Conservation (phyloP, 2,797 vertebrate genomes). For the Cryptoblepharus egeriae region DNA sequence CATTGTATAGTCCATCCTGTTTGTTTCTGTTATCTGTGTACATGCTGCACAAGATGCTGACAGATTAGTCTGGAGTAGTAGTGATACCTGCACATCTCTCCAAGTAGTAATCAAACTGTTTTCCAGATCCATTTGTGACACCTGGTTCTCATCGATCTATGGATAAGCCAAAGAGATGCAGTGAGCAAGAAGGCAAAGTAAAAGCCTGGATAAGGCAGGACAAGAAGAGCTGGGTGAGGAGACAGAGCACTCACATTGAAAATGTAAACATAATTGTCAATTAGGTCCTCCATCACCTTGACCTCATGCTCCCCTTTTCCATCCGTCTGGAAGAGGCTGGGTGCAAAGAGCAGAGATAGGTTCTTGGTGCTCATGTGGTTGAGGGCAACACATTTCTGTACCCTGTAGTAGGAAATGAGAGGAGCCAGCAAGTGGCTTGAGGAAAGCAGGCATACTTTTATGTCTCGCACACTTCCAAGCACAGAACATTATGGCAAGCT, state of each 20-base stretch:
- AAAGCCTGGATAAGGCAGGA: fast-evolving
- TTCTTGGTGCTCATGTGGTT: slow-evolving; percentile 99
- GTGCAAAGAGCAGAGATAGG: slow-evolving; percentile 92
- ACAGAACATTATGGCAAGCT: not conserved
- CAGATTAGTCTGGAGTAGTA: not conserved
- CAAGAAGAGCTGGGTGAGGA: fast-evolving
- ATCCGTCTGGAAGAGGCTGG: slow-evolving; percentile 96
- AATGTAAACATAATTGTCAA: slow-evolving; percentile 90
- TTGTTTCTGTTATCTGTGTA: not conserved
- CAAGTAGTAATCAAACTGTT: slow-evolving; percentile 96
- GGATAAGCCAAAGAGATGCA: not conserved
- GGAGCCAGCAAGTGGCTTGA: not conserved
- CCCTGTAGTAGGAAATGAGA: slow-evolving; percentile 72
- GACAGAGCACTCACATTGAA: slow-evolving; percentile 85
- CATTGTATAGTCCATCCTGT: not conserved
- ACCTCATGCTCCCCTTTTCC: slow-evolving; percentile 96
- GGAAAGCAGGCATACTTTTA: too few relatives aligned
- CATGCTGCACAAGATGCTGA: not conserved
- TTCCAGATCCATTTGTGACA: slow-evolving; percentile 95
- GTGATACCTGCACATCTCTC: slow-evolving; percentile 94
- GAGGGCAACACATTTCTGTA: slow-evolving; percentile 93
- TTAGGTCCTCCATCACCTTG: slow-evolving; percentile 94
- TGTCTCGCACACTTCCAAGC: not conserved
- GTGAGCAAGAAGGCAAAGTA: not conserved
- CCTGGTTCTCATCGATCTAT: slow-evolving; percentile 95